Conservation (phyloP, 1,140 invertebrate genomes). For the Choristoneura fumiferana region DNA sequence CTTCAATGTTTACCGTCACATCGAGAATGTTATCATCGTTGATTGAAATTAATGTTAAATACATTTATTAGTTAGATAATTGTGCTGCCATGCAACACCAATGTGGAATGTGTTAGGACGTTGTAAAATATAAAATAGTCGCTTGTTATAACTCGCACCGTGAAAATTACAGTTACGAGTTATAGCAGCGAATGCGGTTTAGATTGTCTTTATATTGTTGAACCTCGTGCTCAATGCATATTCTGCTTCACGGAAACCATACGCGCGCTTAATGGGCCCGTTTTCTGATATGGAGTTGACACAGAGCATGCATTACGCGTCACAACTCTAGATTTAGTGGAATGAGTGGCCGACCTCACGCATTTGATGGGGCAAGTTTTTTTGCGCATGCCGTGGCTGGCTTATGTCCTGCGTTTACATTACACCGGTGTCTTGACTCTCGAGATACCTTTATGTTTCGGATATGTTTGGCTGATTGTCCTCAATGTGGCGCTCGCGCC, state of each 20-base stretch:
- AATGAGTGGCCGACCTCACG: constrained; percentile 75
- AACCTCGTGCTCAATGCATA: constrained; percentile 49
- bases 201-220: constrained; percentile 37
- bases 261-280: constrained; percentile 26
- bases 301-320: constrained; percentile 66
- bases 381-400: constrained; percentile 73
- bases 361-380: constrained; percentile 73
- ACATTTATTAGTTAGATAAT: constrained; percentile 31
- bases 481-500: constrained; percentile 62
- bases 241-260: constrained; percentile 41
- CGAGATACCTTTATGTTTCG: constrained; percentile 63
- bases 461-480: constrained; percentile 68
- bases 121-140: constrained; percentile 52
- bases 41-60: constrained; percentile 29
- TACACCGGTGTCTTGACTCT: constrained; percentile 52
- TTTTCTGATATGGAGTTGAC: constrained; percentile 47
- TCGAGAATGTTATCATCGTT: constrained; percentile 70
- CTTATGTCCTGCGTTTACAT: constrained; percentile 68
- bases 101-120: constrained; percentile 51
- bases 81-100: constrained; percentile 37
- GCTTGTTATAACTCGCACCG: constrained; percentile 27
- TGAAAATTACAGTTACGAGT: constrained; percentile 21
- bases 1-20: constrained; percentile 60
- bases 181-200: constrained; percentile 20
- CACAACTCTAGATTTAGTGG: constrained; percentile 68